Evolutionary conservation across 2,113 vertebrate species (phyloP), one percentile per base, ranked within the genome.

Genomic region (Ailuropoda melanoleuca): DNA sequence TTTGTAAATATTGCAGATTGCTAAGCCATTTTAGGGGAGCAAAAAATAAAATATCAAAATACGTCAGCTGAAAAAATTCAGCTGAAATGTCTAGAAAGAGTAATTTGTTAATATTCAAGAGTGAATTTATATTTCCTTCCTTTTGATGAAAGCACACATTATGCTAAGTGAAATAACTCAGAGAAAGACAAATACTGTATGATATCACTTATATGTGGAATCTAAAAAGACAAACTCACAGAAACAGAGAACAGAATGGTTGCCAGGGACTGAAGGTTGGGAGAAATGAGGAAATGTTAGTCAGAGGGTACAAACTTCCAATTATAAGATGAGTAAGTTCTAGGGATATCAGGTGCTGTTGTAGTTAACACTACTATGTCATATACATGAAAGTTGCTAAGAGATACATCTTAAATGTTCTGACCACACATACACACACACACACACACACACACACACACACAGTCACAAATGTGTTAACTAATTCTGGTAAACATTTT

Each of bases 31-130:
- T 87, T 53, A 60, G 9, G 15, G 13, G 10, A 55, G 18, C 18
- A 85, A 90, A 94, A 96, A 84, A n/a, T 72, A 43, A 93, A 89
- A 80, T 39, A 78, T 48, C 66, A 94, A 55, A 75, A 64, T 74
- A 66, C 60, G n/a, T 70, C 48, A 60, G 48, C 34, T 97, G 18
- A 17, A 86, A 95, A 93, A 77, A 39, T 78, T 26, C 14, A 72
- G 17, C 24, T 50, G 58, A 80, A 58, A 90, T 89, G 1, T 29
- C 31, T 72, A 66, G 39, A 50, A 92, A 85, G 68, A 56, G 3
- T 74, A 56, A 85, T 80, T 86, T 90, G 1, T 46, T 88, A n/a
- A 68, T 70, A 46, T 87, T 72, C 56, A 64, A 3, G 3, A 83
- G 10, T 84, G 48, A 53, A 90, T 83, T 89, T 77, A 58, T 68